Evolutionary conservation across 2,113 vertebrate species (phyloP).

Genomic region (Dolichallabes microphthalmus): DNA sequence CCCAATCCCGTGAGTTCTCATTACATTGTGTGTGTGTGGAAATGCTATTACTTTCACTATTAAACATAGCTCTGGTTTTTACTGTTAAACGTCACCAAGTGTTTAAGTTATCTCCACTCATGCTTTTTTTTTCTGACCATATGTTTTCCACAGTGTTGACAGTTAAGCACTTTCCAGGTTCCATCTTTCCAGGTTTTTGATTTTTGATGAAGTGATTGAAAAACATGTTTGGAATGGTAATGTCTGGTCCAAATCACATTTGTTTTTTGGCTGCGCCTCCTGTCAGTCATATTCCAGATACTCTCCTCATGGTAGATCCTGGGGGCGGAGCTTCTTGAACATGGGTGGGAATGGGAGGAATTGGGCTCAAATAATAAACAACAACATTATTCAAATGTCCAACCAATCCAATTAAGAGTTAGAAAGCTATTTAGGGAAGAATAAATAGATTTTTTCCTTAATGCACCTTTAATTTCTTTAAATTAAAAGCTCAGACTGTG

Average conservation of each 20-base stretch:
- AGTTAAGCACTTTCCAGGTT: no score
- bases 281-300: not conserved
- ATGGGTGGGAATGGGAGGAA: not conserved
- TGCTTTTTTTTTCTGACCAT: no score
- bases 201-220: not conserved
- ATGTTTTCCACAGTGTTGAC: no score
- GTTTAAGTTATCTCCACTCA: no score
- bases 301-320: not conserved
- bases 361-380: not conserved
- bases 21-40: no score
- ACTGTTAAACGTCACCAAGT: no score
- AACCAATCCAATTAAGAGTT: not conserved
- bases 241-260: not conserved
- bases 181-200: no score
- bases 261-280: not conserved
- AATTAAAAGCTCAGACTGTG: not conserved
- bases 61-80: no score
- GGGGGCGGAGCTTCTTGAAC: not conserved
- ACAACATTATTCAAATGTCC: not conserved
- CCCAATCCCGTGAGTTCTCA: no score
- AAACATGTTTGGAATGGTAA: not conserved
- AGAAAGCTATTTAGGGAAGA: not conserved
- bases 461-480: not conserved
- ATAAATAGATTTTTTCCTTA: not conserved
- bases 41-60: no score